phyloP scores from a whole-genome alignment of 2,888 invertebrate genomes.

The Dendrolimus houi region DNA sequence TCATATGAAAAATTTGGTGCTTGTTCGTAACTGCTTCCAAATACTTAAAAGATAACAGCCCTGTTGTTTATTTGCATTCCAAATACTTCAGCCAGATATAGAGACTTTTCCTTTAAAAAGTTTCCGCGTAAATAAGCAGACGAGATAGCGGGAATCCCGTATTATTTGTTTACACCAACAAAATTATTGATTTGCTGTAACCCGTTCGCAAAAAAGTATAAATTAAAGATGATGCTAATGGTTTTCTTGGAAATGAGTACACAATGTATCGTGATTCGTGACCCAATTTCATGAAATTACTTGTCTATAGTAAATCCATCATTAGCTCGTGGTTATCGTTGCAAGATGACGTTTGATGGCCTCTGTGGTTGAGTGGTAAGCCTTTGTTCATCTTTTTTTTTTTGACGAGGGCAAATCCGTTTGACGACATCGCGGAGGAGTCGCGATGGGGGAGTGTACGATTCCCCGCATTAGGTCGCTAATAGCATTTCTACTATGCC shows the following conservation, averaged over 20 bases:
- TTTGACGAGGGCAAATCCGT: too few species aligned
- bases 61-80: not conserved
- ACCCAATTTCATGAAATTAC: too few species aligned
- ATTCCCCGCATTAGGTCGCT: too few species aligned
- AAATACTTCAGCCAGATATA: not conserved
- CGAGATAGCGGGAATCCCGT: conserved; percentile 20
- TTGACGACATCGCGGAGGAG: too few species aligned
- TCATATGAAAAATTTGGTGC: not conserved
- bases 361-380: too few species aligned
- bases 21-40: not conserved
- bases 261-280: too few species aligned
- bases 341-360: too few species aligned
- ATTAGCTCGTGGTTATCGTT: too few species aligned
- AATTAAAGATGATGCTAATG: conserved; percentile 12
- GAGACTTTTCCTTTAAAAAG: not conserved
- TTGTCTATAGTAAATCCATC: too few species aligned
- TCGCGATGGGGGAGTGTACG: too few species aligned
- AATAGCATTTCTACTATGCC: too few species aligned
- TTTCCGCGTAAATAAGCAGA: not conserved
- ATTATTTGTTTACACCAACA: conserved; percentile 27
- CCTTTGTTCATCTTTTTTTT: too few species aligned
- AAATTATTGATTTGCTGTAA: conserved; percentile 23
- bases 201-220: conserved; percentile 18
- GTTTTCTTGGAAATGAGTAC: conserved; percentile 16
- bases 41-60: not conserved